Base-by-base conservation (phyloP, 2,797 vertebrate species). In the Microchirus variegatus region DNA sequence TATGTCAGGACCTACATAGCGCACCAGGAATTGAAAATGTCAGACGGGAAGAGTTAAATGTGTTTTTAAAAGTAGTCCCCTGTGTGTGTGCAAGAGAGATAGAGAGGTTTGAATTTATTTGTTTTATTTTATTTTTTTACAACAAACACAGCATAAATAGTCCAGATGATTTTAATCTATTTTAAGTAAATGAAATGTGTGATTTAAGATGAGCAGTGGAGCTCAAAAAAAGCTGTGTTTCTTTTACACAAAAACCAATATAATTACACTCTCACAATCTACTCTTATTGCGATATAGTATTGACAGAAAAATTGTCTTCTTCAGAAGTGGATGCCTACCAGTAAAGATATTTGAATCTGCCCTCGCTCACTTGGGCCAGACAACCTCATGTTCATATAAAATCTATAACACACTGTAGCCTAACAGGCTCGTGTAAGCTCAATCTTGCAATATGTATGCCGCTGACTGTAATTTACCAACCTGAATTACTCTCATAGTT, bases 391-490 rank as follows among this genome's bases (percentile, higher is more conserved):
- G 13, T 41, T 53, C 67, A 68, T 63, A 15, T 63, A 15, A 72
- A 78, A 82, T 82, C 70, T 31, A 82, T 79, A 79, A 59, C 0
- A 22, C 43, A 3, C 43, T 31, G 52, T 13, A 48, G 63, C 63
- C 53, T 57, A 63, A 65, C 58, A 67, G 62, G 45, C 61, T 35
- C 42, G 38, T 49, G 36, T 45, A 19, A 66, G 43, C 48, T 74
- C 45, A n/a, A 42, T 46, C 50, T 38, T 60, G 38, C 51, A 71
- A 56, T 59, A 36, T 6, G 9, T 48, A 69, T 18, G 42, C 46
- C 52, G 9, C 38, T 50, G 64, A 50, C 64, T 83, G 73, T 84
- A 72, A 87, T 84, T 87, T 70, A 83, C 73, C 75, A 74, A 68
- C 10, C 50, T 53, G 54, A 87, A 87, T 66, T 73, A 82, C 73